phyloP scores from a whole-genome alignment of 2,113 vertebrate genomes.

The Catagonus wagneri region DNA sequence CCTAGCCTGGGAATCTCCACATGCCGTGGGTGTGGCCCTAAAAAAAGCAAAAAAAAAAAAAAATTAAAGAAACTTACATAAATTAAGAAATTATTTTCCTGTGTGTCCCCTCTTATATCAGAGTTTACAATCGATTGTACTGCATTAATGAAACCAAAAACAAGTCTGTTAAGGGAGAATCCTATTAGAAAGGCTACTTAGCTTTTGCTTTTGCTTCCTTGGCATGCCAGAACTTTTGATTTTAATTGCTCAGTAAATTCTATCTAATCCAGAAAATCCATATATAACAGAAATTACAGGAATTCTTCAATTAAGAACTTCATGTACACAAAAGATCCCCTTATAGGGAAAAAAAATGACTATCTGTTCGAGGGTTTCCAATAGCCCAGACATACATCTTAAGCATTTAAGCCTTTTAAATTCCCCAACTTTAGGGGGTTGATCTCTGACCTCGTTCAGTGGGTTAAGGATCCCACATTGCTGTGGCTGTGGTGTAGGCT shows the following conservation, averaged over 20 bases:
- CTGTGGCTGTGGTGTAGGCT: too few species aligned
- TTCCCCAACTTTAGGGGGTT: background rate
- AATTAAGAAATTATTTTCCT: background rate
- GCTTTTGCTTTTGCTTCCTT: background rate
- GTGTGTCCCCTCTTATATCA: background rate
- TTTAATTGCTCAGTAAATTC: background rate
- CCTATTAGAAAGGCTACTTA: background rate
- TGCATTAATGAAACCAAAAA: background rate
- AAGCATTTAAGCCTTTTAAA: background rate
- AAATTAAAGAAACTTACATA: background rate
- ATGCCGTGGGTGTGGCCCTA: too few species aligned
- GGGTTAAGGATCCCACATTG: too few species aligned
- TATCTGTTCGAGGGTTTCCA: background rate
- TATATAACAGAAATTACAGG: background rate
- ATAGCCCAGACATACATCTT: background rate
- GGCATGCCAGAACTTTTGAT: background rate
- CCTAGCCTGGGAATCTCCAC: too few species aligned
- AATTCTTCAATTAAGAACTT: conserved; percentile 20
- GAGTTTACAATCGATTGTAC: background rate
- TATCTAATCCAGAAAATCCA: background rate
- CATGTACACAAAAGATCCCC: background rate
- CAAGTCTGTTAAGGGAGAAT: background rate
- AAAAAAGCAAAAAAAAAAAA: conserved; percentile 2
- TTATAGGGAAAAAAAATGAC: background rate
- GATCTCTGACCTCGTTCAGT: too few species aligned